Conservation (phyloP, 2,113 vertebrate genomes). For the Petaurus breviceps region DNA sequence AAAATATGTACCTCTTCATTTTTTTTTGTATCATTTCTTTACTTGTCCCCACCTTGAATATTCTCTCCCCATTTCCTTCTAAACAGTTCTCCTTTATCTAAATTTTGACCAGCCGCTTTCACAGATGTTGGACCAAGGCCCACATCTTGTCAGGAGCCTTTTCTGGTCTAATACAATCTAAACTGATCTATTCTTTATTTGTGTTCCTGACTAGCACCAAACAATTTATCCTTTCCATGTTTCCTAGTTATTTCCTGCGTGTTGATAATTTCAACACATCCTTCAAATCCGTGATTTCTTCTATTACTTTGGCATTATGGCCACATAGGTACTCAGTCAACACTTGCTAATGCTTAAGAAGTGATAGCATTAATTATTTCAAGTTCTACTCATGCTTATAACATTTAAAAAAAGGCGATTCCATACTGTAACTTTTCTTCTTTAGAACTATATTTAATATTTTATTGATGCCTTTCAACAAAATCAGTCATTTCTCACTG, state of each 20-base stretch:
- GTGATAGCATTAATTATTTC: not conserved
- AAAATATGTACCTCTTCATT: not conserved
- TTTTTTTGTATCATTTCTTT: not conserved
- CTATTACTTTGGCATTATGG: not conserved
- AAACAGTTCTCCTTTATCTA: not conserved
- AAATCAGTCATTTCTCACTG: not conserved
- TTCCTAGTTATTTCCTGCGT: not conserved
- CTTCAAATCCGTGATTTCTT: not conserved
- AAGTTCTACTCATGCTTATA: not conserved
- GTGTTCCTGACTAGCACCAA: not conserved
- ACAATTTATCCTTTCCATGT: not conserved
- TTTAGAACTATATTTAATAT: not conserved
- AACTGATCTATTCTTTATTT: not conserved
- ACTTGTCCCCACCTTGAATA: not conserved
- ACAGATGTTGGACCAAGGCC: not conserved
- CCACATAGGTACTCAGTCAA: not conserved
- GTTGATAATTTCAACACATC: not conserved
- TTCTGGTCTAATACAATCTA: not conserved
- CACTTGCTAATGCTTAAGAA: not conserved
- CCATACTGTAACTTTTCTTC: not conserved
- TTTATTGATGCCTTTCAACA: not conserved
- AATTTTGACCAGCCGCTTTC: not conserved
- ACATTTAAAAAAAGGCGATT: not conserved
- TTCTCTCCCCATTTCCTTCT: not conserved
- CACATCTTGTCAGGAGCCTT: not conserved